Conservation (phyloP, 2,113 vertebrate genomes). For the Tenrec ecaudatus region DNA sequence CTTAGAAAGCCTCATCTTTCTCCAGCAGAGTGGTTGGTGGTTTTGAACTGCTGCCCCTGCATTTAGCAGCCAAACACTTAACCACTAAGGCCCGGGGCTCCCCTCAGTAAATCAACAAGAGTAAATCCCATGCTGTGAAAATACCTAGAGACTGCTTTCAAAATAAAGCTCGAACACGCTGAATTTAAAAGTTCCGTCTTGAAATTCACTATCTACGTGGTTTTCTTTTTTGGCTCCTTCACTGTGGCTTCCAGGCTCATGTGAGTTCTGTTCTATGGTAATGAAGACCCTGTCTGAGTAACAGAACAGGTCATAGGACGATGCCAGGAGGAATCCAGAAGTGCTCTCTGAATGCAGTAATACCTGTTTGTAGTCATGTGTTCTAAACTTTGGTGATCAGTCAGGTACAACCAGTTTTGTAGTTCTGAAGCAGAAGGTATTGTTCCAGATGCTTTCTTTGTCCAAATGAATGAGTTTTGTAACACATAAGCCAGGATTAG, state of each 20-base stretch:
- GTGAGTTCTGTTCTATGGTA: background rate
- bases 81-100: too few species aligned
- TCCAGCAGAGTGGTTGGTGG: too few species aligned
- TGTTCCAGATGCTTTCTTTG: slow-evolving; percentile 62
- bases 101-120: too few species aligned
- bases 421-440: slow-evolving; percentile 39
- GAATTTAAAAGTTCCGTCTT: slow-evolving; percentile 29
- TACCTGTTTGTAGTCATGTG: background rate
- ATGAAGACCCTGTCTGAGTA: background rate
- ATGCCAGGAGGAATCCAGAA: background rate
- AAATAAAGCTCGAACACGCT: background rate
- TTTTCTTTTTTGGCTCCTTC: background rate
- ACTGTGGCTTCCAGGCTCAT: background rate
- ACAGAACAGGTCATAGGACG: background rate
- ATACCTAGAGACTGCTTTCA: background rate
- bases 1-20: too few species aligned
- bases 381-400: background rate
- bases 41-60: too few species aligned
- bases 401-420: slow-evolving; percentile 56
- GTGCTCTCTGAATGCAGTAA: background rate
- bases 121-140: too few species aligned
- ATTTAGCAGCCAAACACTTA: too few species aligned
- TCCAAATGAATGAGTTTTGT: slow-evolving; percentile 55
- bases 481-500: slow-evolving; percentile 53
- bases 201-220: background rate